These are phyloP conservation scores for Rousettus madagascariensis DNA, from an alignment of 2,797 vertebrate genomes.

Conservation along the genomic window DNA sequence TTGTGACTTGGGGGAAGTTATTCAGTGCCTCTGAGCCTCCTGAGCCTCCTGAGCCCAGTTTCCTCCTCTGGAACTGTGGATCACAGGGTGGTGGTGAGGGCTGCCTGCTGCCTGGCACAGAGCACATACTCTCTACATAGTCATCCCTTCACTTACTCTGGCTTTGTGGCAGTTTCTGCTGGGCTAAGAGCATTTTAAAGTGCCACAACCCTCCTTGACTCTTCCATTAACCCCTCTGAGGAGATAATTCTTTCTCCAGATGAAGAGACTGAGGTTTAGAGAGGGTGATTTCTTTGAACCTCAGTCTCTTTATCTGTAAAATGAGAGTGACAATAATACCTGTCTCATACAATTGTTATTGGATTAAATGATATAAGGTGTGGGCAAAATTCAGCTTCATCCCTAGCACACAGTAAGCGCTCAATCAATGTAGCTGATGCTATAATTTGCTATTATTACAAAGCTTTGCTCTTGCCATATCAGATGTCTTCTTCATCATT, in stretches of 20 bases:
- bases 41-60: not conserved
- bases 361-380: not conserved
- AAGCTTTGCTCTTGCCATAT: not conserved
- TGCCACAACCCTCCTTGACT: not conserved
- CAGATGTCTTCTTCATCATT: not conserved
- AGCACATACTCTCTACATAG: accelerated
- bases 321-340: not conserved
- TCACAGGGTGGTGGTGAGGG: not conserved
- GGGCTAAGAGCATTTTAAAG: not conserved
- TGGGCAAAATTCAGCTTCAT: not conserved
- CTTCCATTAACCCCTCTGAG: not conserved
- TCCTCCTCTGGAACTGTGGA: not conserved
- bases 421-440: not conserved
- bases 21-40: not conserved
- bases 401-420: not conserved
- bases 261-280: not conserved
- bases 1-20: not conserved
- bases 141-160: not conserved
- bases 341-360: not conserved
- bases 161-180: not conserved
- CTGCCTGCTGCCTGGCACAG: not conserved
- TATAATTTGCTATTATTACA: not conserved
- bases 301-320: not conserved
- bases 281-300: not conserved
- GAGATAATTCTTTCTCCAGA: not conserved